Evolutionary conservation across 2,797 vertebrate species (phyloP).

Genomic region (Enteromius fasciolatus): DNA sequence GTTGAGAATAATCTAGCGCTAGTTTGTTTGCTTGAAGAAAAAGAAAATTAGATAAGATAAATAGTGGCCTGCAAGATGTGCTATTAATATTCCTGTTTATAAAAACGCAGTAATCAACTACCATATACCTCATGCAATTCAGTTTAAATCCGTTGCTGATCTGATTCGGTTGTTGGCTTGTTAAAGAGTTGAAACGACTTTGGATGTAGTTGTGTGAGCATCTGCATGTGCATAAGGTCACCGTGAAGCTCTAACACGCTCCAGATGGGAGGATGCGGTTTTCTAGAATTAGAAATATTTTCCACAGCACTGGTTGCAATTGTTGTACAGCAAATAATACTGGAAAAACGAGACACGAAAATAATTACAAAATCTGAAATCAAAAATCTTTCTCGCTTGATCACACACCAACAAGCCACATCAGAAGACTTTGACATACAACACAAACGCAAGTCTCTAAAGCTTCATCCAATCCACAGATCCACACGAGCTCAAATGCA

Average conservation of each 20-base stretch:
- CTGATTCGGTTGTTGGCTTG: constrained; percentile 1
- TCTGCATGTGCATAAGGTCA: constrained; percentile 28
- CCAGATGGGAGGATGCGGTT: constrained; percentile 76
- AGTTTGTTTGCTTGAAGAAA: background rate
- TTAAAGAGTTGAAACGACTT: constrained; percentile 42
- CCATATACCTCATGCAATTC: background rate
- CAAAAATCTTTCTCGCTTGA: background rate
- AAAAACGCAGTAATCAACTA: background rate
- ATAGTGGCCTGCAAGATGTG: background rate
- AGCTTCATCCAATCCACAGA: background rate
- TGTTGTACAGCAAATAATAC: constrained; percentile 39
- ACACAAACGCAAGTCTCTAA: background rate
- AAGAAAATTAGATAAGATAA: background rate
- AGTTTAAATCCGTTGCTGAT: background rate
- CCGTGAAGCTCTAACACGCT: constrained; percentile 65
- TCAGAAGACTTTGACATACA: background rate
- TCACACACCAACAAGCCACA: constrained; percentile 14
- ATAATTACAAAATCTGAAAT: background rate
- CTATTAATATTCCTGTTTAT: background rate
- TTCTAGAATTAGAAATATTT: constrained; percentile 71
- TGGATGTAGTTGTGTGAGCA: constrained; percentile 66
- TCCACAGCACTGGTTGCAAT: constrained; percentile 61
- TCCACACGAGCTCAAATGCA: background rate
- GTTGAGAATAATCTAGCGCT: background rate
- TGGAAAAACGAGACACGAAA: background rate